Base-by-base conservation (phyloP, 2,113 vertebrate species). In the Lophius piscatorius region DNA sequence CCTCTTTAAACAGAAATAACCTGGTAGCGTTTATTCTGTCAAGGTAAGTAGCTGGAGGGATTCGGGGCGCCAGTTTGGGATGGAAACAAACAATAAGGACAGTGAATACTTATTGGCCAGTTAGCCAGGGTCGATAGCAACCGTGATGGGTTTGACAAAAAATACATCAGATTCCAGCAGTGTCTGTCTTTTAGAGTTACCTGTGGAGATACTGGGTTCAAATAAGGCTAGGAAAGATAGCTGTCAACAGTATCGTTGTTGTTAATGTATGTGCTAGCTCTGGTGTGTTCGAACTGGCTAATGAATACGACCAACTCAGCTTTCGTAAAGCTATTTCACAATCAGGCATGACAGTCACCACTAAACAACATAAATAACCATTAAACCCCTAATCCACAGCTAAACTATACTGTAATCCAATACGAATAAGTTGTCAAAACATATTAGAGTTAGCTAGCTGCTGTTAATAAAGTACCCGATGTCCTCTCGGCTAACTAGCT, bases 31-130 rank as follows among this genome's bases (percentile, higher is more conserved):
- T 31, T 65, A 70, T 24, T 6, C 31, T 24, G 38, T 33, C 38
- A 17, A 78, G 83, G 91, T 91, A 74, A 73, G 86, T 17, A 11
- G 4, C 12, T n/a, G 29, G 0, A 21, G n/a, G 13, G 0, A 12
- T 11, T 42, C 1, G 1, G 13, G 13, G 9, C 1, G 38, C 20
- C 40, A 24, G 16, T 9, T 67, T 35, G 24, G 2, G 17, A 3
- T 20, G 4, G 1, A 72, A 42, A 31, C 5, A 24, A 2, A 47
- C 33, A 45, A 17, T 2, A 54, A 77, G 63, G 63, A 38, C 35
- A 52, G 57, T 66, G 55, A 50, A 39, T 61, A 21, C 74, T 64
- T 59, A 66, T 76, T 56, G 40, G 64, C 67, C 11, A 59, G 72
- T 73, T 80, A 82, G 81, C 77, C 47, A 28, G 20, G 29, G 4